phyloP scores from a whole-genome alignment of 2,113 vertebrate species.

The Thamnophis sirtalis region DNA sequence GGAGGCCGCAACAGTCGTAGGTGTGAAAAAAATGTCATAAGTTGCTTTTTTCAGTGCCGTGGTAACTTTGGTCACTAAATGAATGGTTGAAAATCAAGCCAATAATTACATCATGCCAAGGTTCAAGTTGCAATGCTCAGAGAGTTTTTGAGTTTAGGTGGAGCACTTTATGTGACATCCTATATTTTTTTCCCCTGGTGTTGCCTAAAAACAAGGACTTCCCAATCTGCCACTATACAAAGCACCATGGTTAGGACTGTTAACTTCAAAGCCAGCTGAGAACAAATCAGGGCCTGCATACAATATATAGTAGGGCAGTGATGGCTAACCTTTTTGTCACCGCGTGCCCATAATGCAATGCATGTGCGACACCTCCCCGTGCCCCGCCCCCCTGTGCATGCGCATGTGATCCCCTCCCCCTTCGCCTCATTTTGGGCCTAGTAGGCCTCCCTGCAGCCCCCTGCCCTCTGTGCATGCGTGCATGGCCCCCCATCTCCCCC shows the following conservation, averaged over 20 bases:
- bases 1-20: neutral
- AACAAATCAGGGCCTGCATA: neutral
- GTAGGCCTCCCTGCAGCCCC: too few relatives aligned
- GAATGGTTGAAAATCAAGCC: slow-evolving; percentile 6
- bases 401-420: too few relatives aligned
- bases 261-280: neutral
- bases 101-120: slow-evolving; percentile 46
- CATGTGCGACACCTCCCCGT: too few relatives aligned
- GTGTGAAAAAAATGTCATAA: neutral
- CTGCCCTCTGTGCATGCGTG: too few relatives aligned
- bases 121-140: slow-evolving; percentile 46
- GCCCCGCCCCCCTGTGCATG: too few relatives aligned
- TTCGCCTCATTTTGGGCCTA: too few relatives aligned
- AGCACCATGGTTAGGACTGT: neutral
- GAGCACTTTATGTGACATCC: neutral
- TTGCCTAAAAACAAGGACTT: neutral
- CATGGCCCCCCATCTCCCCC: too few relatives aligned
- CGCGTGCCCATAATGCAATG: too few relatives aligned
- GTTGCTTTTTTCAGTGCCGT: neutral
- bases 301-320: too few relatives aligned
- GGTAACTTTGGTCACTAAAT: neutral
- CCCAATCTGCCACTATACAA: neutral
- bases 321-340: too few relatives aligned
- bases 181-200: fast-evolving
- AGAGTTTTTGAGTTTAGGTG: slow-evolving; percentile 43